Percentiles rank a stretch among this genome's conserved stretches.
Evolutionary conservation across 2,888 invertebrate genomes (phyloP).

Genomic region (Diarsia rubi): DNA sequence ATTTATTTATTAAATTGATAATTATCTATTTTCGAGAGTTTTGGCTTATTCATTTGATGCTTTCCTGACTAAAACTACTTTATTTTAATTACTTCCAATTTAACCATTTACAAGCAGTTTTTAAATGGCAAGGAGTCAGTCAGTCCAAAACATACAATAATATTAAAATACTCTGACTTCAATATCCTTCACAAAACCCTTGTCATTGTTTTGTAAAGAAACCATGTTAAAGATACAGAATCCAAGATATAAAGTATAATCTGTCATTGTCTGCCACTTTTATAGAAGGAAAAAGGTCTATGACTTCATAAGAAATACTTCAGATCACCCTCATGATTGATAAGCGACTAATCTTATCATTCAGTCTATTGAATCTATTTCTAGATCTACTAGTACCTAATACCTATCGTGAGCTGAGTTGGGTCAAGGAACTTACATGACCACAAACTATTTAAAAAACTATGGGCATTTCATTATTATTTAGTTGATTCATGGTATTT

Average conservation of each 20-base stretch:
- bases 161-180: neutral
- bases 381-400: neutral
- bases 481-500: neutral
- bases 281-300: constrained; percentile 18
- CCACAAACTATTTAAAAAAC: neutral
- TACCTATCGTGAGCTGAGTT: constrained; percentile 1
- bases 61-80: too few species aligned
- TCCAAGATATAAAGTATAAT: constrained; percentile 29
- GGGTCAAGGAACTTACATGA: constrained; percentile 8
- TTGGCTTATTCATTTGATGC: neutral
- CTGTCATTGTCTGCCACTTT: constrained; percentile 57
- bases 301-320: constrained; percentile 47
- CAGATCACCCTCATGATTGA: constrained; percentile 40
- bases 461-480: neutral
- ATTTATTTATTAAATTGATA: too few species aligned
- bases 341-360: constrained; percentile 51
- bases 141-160: neutral
- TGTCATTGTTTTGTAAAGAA: constrained; percentile 7
- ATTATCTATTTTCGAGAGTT: neutral
- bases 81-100: neutral
- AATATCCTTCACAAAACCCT: neutral
- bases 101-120: neutral
- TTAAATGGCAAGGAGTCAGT: neutral
- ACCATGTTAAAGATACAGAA: constrained; percentile 11
- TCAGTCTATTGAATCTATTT: constrained; percentile 11